Conservation (phyloP, 92 coral and sea anemone species). For the Porites evermanni region DNA sequence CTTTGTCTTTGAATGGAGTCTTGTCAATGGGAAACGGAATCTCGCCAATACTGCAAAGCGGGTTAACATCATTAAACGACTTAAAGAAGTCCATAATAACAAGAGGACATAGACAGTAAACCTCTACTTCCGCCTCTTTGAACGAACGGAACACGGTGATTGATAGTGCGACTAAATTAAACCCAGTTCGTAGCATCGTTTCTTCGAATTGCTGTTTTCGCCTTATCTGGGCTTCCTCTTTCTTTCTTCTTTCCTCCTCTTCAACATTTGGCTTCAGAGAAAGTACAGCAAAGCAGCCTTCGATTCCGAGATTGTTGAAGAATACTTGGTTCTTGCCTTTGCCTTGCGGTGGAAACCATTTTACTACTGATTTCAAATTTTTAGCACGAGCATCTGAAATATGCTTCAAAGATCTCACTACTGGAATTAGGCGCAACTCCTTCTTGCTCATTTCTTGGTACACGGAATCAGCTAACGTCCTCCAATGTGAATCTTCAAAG, state of each 20-base stretch:
- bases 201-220: background rate
- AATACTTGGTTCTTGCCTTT: constrained; percentile 25
- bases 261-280: too few species aligned
- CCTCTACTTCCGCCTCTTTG: constrained; percentile 32
- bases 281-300: constrained; percentile 7
- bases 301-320: constrained; percentile 28
- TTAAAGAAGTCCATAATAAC: constrained; percentile 54
- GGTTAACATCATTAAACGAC: constrained; percentile 18
- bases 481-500: constrained; percentile 49
- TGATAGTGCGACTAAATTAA: constrained; percentile 63
- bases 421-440: constrained; percentile 40
- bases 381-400: background rate
- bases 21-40: constrained; percentile 42
- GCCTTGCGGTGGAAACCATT: constrained; percentile 61
- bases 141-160: constrained; percentile 25
- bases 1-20: constrained; percentile 44
- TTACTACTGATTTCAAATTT: background rate
- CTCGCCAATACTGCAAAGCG: constrained; percentile 34
- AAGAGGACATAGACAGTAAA: constrained; percentile 38
- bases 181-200: constrained; percentile 56
- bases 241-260: background rate
- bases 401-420: constrained; percentile 5
- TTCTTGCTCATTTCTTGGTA: constrained; percentile 45
- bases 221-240: background rate
- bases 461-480: constrained; percentile 56